These are phyloP conservation scores for Mormoops blainvillei DNA, from an alignment of 2,113 vertebrate species.

Conservation along the genomic window DNA sequence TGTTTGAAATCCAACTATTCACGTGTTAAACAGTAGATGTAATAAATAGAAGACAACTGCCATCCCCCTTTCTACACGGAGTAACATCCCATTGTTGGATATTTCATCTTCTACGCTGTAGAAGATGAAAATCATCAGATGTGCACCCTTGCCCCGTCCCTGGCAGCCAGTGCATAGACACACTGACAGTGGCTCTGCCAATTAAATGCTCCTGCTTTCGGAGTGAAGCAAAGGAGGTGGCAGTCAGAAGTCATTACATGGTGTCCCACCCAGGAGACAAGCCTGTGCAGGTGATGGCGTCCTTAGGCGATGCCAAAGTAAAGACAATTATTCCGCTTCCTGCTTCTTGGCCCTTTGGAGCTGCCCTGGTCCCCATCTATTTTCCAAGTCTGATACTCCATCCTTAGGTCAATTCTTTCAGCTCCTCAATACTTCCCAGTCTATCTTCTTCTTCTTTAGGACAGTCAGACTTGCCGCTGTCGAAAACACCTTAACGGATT, in stretches of 20 bases:
- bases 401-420: neutral
- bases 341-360: neutral
- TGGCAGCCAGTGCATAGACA: neutral
- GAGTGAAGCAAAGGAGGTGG: neutral
- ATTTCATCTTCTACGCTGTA: neutral
- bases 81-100: neutral
- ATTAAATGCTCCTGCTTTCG: neutral
- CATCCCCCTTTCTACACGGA: neutral
- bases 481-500: neutral
- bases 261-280: neutral
- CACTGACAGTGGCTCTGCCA: neutral
- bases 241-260: neutral
- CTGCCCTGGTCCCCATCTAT: neutral
- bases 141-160: neutral
- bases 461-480: neutral
- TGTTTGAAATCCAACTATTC: neutral
- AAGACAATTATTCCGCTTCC: neutral
- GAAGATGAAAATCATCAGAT: neutral
- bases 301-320: neutral
- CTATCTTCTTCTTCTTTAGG: neutral
- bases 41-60: neutral
- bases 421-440: neutral
- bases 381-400: neutral
- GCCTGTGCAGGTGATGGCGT: neutral
- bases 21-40: neutral